Conservation (phyloP, 2,888 invertebrate species). For the Bombylius major region DNA sequence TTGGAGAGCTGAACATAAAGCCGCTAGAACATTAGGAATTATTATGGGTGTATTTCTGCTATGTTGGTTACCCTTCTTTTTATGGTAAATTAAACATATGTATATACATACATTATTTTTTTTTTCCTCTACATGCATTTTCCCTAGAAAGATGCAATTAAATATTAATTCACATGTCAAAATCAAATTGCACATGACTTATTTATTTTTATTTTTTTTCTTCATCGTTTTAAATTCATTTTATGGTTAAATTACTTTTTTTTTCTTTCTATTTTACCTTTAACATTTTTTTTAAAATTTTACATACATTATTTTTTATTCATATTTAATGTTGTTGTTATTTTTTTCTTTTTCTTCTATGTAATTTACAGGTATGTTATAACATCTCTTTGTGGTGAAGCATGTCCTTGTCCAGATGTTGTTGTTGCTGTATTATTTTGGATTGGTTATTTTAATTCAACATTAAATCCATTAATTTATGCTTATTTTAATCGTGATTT, state of each 20-base stretch:
- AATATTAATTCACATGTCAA: no score
- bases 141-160: no score
- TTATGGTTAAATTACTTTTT: no score
- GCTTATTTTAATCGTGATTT: constrained; percentile 95
- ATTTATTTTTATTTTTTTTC: background rate
- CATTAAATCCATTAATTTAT: constrained; percentile 88
- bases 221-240: background rate
- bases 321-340: background rate
- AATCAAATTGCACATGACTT: no score
- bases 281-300: no score
- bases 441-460: constrained; percentile 96
- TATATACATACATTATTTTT: background rate
- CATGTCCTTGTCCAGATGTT: constrained; percentile 74
- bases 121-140: no score
- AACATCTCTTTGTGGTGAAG: constrained; percentile 67
- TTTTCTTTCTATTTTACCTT: no score
- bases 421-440: constrained; percentile 89
- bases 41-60: constrained; percentile 92
- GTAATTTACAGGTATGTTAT: constrained; percentile 59
- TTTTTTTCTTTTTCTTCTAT: background rate
- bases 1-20: constrained; percentile 83
- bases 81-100: constrained; percentile 56
- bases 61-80: constrained; percentile 94
- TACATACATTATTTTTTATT: background rate
- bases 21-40: constrained; percentile 88